Evolutionary conservation across 2,888 invertebrate species (phyloP).

Genomic region (Ichneumon xanthorius): DNA sequence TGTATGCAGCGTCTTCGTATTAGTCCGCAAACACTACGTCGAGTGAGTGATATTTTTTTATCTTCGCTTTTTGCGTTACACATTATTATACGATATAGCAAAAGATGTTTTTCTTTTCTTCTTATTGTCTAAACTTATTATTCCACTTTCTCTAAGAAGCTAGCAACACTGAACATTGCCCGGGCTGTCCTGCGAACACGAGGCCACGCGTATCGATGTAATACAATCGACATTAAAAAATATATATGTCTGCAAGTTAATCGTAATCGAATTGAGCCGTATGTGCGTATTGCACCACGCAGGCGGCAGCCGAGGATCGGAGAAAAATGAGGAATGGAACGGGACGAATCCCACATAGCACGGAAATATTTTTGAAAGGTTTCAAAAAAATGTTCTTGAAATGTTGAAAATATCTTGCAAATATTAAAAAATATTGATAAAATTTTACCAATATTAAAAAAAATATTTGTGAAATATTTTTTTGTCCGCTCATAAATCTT

Average conservation of each 20-base stretch:
- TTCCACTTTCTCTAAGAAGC: conserved; percentile 71
- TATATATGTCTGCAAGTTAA: conserved; percentile 18
- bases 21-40: conserved; percentile 57
- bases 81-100: conserved; percentile 73
- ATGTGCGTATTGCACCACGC: too few relatives aligned
- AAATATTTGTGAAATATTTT: too few relatives aligned
- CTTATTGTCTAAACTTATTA: conserved; percentile 64
- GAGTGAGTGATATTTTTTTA: conserved; percentile 51
- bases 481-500: too few relatives aligned
- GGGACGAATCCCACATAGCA: background rate
- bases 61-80: conserved; percentile 49
- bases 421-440: too few relatives aligned
- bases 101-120: conserved; percentile 68
- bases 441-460: too few relatives aligned
- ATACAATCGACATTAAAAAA: conserved; percentile 14
- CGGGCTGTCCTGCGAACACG: conserved; percentile 74
- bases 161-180: conserved; percentile 77
- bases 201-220: conserved; percentile 33
- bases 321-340: background rate
- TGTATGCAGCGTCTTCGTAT: conserved; percentile 30
- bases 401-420: too few relatives aligned
- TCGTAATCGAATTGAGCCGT: conserved; percentile 20
- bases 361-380: too few relatives aligned
- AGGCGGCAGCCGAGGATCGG: background rate
- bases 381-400: too few relatives aligned